Conservation (phyloP, 2,888 invertebrate species). For the Standfussiana lucernea region DNA sequence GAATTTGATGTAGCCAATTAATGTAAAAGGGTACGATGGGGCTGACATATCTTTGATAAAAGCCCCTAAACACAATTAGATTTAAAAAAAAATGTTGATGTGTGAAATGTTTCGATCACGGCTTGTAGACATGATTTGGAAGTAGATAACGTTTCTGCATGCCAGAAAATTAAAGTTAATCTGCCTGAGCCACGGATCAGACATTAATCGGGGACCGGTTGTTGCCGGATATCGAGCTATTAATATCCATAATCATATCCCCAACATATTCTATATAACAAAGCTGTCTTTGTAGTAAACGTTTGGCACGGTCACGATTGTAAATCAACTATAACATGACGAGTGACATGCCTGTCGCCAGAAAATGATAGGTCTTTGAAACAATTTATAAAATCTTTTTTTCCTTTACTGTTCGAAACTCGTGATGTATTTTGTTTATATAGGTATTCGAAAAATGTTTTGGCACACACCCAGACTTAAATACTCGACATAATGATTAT, state of each 20-base stretch:
- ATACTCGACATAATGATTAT: slow-evolving; percentile 28
- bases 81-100: slow-evolving; percentile 1
- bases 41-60: too few relatives aligned
- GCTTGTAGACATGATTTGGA: neutral
- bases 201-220: neutral
- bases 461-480: slow-evolving; percentile 44
- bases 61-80: too few relatives aligned
- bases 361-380: slow-evolving; percentile 25
- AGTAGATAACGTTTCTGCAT: neutral
- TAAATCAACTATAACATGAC: slow-evolving; percentile 34
- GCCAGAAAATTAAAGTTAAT: slow-evolving; percentile 8
- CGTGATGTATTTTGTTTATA: slow-evolving; percentile 32
- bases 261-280: neutral
- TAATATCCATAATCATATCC: neutral
- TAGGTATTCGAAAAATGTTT: slow-evolving; percentile 21
- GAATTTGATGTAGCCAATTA: too few relatives aligned
- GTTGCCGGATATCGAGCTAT: slow-evolving; percentile 1
- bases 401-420: slow-evolving; percentile 23
- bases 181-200: neutral
- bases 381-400: slow-evolving; percentile 20
- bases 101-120: neutral
- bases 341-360: slow-evolving; percentile 15
- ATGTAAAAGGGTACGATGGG: too few relatives aligned
- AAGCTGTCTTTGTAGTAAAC: slow-evolving; percentile 11
- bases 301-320: slow-evolving; percentile 40